Base-by-base conservation (phyloP, 2,797 vertebrate species). In the Sphenodon punctatus region DNA sequence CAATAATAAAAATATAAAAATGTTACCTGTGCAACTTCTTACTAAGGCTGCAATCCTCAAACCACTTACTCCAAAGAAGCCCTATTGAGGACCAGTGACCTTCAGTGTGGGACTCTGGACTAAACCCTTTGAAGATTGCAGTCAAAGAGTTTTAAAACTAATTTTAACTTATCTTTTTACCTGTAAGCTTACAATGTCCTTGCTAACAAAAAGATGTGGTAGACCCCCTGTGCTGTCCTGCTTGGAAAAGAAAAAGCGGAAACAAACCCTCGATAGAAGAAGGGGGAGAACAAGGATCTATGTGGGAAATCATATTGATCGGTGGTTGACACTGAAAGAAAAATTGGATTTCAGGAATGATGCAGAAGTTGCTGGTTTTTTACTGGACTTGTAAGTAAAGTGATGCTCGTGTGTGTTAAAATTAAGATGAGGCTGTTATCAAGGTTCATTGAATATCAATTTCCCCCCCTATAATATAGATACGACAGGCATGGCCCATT, bases 221-320 rank as follows among this genome's bases (percentile, higher is more conserved):
- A 83, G 88, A 25, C 78, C 75, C 1, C 27, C 82, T 0, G 55
- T 80, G 49, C 7, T 92, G 70, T 86, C 88, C 10, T 82, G 80
- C 17, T n/a, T 83, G 67, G 86, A 86, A 67, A 89, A 81, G 51
- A 91, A 86, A 45, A 86, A 73, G 45, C 81, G 88, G 23, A 93
- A 86, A 30, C 78, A 82, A 30, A 78, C 43, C 3, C 84, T 89
- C 8, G 88, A 82, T 6, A 73, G 82, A 7, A 81, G 76, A 66
- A 81, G 78, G 23, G 82, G 84, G 7, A 71, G 90, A 45, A 81
- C 65, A 2, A 69, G 82, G 63, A 83, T 90, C 65, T 86, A 83
- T 2, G 63, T 89, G 45, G 84, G 86, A 16, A 83, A 4, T 32
- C 86, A 75, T 10, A 89, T 60, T 5, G 76, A 60, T n/a, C 11